phyloP scores from a whole-genome alignment of 53 echinoderm and acorn worm genomes.

The Antedon mediterranea region DNA sequence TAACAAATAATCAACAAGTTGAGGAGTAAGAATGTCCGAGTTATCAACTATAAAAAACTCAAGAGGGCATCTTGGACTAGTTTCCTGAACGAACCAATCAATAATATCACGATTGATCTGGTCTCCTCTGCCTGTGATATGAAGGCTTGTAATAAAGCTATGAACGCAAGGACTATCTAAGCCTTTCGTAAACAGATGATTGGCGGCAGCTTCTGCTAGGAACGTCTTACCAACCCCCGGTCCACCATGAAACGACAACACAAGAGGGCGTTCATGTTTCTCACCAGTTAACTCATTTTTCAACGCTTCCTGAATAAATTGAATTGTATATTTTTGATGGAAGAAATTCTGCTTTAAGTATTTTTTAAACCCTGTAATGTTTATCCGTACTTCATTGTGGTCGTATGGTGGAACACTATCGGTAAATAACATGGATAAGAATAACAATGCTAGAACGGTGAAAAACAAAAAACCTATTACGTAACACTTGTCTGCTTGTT shows the following conservation, averaged over 20 bases:
- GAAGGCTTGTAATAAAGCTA: slow-evolving; percentile 18
- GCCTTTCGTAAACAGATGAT: slow-evolving; percentile 15
- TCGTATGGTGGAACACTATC: background rate
- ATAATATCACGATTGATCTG: background rate
- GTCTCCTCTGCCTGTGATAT: background rate
- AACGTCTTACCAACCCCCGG: slow-evolving; percentile 73
- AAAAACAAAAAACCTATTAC: background rate
- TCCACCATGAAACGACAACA: slow-evolving; percentile 80
- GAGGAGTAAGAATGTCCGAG: background rate
- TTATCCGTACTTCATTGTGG: background rate
- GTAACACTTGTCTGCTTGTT: background rate
- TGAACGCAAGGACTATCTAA: slow-evolving; percentile 23
- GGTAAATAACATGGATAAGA: background rate
- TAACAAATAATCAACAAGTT: background rate
- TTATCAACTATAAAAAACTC: background rate
- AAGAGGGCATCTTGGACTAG: background rate
- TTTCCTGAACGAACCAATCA: background rate
- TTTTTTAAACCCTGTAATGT: background rate
- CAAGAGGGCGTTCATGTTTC: slow-evolving; percentile 9
- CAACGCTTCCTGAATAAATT: background rate
- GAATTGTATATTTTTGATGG: background rate
- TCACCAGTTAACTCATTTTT: background rate
- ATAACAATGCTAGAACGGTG: background rate
- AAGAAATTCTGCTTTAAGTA: background rate
- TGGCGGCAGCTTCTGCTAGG: slow-evolving; percentile 33